Evolutionary conservation across 2,888 invertebrate genomes (phyloP), one percentile per base, ranked within the genome.

Genomic region (Drosophila borborema): DNA sequence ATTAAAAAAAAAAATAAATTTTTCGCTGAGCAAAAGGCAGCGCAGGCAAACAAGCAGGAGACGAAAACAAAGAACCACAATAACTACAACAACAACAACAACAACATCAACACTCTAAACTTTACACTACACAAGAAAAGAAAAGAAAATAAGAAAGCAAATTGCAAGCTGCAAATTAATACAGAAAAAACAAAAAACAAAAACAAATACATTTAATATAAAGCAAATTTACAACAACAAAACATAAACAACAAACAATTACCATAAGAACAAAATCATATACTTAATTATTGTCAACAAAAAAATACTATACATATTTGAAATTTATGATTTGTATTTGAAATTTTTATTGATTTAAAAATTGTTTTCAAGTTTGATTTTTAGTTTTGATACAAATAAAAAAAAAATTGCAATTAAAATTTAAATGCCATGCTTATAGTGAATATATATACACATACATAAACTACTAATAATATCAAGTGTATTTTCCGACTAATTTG

Each of bases 101-200:
- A 48, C 23, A n/a, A 66, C 56, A 69, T 60, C 31, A 59, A 63
- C 46, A 60, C 49, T 64, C 38, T 40, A 14, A 40, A 70, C 38
- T 36, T 36, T 45, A 76, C 66, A 71, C 66, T 74, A 64, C 28
- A 65, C 56, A 46, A 55, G 41, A 77, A 53, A 65, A 43, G 6
- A 55, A 7, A 55, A 41, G 12, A 46, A 56, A 16, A n/a, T 3
- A 41, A 54, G 14, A 41, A 18, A 34, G 14, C 10, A 38, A 58
- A 68, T 67, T 71, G 78, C 75, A 72, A 73, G 63, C 70, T 70
- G 84, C 80, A 82, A 86, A 82, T 81, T 74, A 86, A 66, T 74
- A 86, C 28, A 28, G 4, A 81, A 71, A 70, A 66, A 66, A 83
- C 64, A 82, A 74, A 78, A 72, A 69, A 63, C 64, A 73, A 78